Evolutionary conservation across 2,888 invertebrate genomes (phyloP), one percentile per base, ranked within the genome.

Genomic region (Dascillus cervinus): DNA sequence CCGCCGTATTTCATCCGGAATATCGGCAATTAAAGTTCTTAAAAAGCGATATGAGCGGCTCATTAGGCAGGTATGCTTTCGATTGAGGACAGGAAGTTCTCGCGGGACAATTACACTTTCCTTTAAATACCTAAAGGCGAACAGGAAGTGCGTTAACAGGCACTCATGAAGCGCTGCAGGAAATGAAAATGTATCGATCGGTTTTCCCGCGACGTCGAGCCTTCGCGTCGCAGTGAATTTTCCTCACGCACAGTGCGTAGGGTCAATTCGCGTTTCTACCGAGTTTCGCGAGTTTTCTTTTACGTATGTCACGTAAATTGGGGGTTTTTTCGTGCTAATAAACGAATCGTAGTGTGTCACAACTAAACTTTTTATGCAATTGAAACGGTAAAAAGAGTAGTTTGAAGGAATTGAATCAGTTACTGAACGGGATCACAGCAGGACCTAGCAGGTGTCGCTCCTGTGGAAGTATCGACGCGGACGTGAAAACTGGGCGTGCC

Each of bases 91-190:
- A n/a, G n/a, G n/a, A n/a, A n/a, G n/a, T n/a, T n/a, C n/a, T n/a
- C n/a, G n/a, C n/a, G n/a, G n/a, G n/a, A n/a, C n/a, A n/a, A n/a
- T n/a, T n/a, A n/a, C n/a, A n/a, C n/a, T n/a, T n/a, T n/a, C n/a
- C n/a, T n/a, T n/a, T n/a, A n/a, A n/a, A 55, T 53, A 62, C 60
- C 60, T 60, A 53, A 50, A 53, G 47, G 40, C 44, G 48, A 52
- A 42, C 58, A 53, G 60, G 60, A 60, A 59, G 56, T 58, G 30
- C 33, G n/a, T 13, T 43, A 57, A 29, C 58, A 60, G 60, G 59
- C 49, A 24, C 31, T 23, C 54, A 60, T 34, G 29, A 37, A 27
- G 20, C 25, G 11, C 15, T 8, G 25, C 13, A 29, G 30, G 43
- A 32, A 31, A 24, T 24, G 26, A 14, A 34, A 29, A 10, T 20